phyloP scores from a whole-genome alignment of 2,797 vertebrate genomes.

The Chelonia mydas region DNA sequence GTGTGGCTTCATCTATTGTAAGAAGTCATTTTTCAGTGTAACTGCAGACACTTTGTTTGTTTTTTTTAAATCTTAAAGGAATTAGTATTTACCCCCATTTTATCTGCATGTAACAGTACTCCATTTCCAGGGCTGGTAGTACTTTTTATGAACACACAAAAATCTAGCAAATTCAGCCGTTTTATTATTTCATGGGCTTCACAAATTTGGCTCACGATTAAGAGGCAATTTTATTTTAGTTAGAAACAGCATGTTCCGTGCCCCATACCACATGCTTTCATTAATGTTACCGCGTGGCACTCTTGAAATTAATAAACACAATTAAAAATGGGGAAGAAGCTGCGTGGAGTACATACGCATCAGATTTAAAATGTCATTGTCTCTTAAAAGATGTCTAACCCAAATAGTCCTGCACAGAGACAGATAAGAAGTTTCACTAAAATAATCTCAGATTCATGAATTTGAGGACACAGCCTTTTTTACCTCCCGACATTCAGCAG shows the following conservation, averaged over 20 bases:
- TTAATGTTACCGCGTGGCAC: constrained; percentile 3
- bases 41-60: background rate
- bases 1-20: background rate
- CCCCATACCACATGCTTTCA: constrained; percentile 11
- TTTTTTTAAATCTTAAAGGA: background rate
- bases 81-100: background rate
- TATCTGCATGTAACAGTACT: background rate
- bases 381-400: background rate
- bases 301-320: constrained; percentile 1
- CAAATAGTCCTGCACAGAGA: background rate
- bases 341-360: background rate
- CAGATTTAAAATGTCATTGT: background rate
- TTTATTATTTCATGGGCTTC: constrained; percentile 14
- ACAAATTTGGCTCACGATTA: background rate
- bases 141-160: background rate
- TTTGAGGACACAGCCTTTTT: background rate
- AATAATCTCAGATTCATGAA: constrained; percentile 14
- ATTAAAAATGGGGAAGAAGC: background rate
- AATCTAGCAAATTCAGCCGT: background rate
- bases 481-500: background rate
- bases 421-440: background rate
- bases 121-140: background rate
- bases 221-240: background rate
- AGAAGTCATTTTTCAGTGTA: background rate
- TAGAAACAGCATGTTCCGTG: constrained; percentile 8